phyloP scores from a whole-genome alignment of 2,888 invertebrate genomes.

The Podabrus alpinus region DNA sequence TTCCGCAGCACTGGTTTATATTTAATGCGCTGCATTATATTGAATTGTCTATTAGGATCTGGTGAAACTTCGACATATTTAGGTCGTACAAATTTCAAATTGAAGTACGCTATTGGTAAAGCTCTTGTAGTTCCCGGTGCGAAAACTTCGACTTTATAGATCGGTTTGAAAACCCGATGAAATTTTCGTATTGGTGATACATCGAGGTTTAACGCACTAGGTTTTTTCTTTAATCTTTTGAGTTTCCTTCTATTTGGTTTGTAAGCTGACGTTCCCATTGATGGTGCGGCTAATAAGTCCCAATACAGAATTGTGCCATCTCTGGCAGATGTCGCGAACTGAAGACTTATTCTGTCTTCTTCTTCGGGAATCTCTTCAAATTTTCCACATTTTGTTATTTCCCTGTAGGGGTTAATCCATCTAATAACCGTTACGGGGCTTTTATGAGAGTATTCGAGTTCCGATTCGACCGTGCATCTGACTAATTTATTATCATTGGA shows the following conservation, averaged over 20 bases:
- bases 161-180: constrained; percentile 66
- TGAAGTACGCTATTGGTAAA: constrained; percentile 44
- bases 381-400: constrained; percentile 64
- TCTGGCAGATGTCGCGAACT: constrained; percentile 67
- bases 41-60: constrained; percentile 17
- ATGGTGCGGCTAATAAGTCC: constrained; percentile 58
- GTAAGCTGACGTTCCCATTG: not conserved
- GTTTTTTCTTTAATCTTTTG: constrained; percentile 58
- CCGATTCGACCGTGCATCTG: constrained; percentile 64
- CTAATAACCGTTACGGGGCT: constrained; percentile 66
- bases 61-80: constrained; percentile 48
- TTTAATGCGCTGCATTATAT: constrained; percentile 30
- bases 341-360: constrained; percentile 56
- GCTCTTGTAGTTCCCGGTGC: constrained; percentile 43
- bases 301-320: constrained; percentile 74
- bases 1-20: constrained; percentile 25
- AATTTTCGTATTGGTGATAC: constrained; percentile 65
- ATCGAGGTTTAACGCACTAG: constrained; percentile 63
- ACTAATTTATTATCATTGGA: constrained; percentile 63
- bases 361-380: constrained; percentile 53
- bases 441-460: constrained; percentile 65
- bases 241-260: constrained; percentile 43
- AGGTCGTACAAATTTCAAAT: constrained; percentile 50
- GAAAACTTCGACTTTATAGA: constrained; percentile 61
- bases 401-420: constrained; percentile 70